Base-by-base conservation (phyloP, 2,888 invertebrate genomes). In the Xestia sexstrigata region DNA sequence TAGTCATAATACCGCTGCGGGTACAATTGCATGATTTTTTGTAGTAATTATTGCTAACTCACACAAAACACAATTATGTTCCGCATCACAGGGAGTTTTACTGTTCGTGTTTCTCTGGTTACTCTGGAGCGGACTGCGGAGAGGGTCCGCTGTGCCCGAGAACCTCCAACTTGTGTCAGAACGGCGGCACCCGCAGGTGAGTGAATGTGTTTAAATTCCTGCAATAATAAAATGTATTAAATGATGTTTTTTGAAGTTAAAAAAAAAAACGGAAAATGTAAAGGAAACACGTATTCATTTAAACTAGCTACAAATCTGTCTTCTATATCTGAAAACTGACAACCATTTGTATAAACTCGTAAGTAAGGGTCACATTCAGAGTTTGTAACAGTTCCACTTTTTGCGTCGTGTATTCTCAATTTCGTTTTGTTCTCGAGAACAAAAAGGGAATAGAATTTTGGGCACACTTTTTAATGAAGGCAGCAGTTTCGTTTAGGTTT, bases 181-280 rank as follows among this genome's bases (percentile, higher is more conserved):
- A 99, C 90, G 98, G 98, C 58, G 99, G 98, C 81, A 98, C 97
- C 70, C 99, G 99, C 98, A 98, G 98, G 99, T 99, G 97, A 97
- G 88, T 76, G 81, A 60, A 72, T 23, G 20, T 20, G 7, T 49
- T 49, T 20, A 20, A 49, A 47, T 30, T 67, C 6, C 20, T n/a
- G 3, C n/a, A 62, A 26, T 62, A 47, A 30, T 13, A 4, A 60
- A 45, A 60, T 60, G 7, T 23, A 52, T 52, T 3, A 23, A 55
- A 55, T 13, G 0, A 55, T 11, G 13, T 13, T n/a, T 55, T 55
- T n/a, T 55, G 13, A n/a, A 55, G 6, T n/a, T 35, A 35, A 35
- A 3, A 26, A 35, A 26, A 15, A 55, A 13, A 26, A 1, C 13
- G 15, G 20, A 17, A 26, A 60, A 15, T 72, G 7, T 23, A 26